Percentiles rank a stretch among this genome's conserved stretches.
These are phyloP conservation scores for Acanthurus lineatus DNA, from an alignment of 2,797 vertebrate genomes.

Conservation along the genomic window DNA sequence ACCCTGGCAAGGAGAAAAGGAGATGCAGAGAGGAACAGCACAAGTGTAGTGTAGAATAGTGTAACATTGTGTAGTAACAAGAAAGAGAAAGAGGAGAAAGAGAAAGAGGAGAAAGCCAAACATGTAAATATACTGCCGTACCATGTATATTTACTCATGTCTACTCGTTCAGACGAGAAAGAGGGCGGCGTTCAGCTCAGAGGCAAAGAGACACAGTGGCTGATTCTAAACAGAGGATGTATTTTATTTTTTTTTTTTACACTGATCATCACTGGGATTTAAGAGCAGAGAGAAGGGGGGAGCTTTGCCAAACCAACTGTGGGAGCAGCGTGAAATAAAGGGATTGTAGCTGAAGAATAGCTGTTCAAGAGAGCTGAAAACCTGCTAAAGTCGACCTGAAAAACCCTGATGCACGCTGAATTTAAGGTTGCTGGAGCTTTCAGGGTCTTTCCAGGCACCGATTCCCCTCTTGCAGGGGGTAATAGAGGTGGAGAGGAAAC, in stretches of 20 bases:
- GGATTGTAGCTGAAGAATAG: constrained; percentile 16
- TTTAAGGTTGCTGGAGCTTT: constrained; percentile 8
- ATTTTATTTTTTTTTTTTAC: constrained; percentile 39
- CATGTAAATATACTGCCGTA: constrained; percentile 64
- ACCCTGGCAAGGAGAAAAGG: constrained; percentile 61
- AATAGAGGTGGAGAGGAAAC: not conserved
- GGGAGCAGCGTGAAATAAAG: constrained; percentile 50
- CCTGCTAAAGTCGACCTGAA: constrained; percentile 15
- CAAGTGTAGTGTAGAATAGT: constrained; percentile 1
- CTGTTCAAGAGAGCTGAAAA: constrained; percentile 28
- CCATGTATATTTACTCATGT: constrained; percentile 69
- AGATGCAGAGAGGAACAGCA: constrained; percentile 39
- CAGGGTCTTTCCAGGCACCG: constrained; percentile 21
- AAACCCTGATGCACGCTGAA: not conserved
- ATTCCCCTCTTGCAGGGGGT: not conserved
- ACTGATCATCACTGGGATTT: constrained; percentile 68
- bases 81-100: constrained; percentile 45
- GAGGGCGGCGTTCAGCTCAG: constrained; percentile 14
- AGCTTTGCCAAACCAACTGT: constrained; percentile 39
- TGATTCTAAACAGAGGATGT: constrained; percentile 8
- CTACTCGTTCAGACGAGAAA: constrained; percentile 26
- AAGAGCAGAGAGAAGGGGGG: constrained; percentile 23
- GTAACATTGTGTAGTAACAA: constrained; percentile 44
- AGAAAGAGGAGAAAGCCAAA: constrained; percentile 48
- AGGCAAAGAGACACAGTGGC: constrained; percentile 25